A percentile compares a stretch with the other conserved stretches of the same genome.
Evolutionary conservation across 2,888 invertebrate genomes (phyloP).

Genomic region (Drosophila flavopinicola): DNA sequence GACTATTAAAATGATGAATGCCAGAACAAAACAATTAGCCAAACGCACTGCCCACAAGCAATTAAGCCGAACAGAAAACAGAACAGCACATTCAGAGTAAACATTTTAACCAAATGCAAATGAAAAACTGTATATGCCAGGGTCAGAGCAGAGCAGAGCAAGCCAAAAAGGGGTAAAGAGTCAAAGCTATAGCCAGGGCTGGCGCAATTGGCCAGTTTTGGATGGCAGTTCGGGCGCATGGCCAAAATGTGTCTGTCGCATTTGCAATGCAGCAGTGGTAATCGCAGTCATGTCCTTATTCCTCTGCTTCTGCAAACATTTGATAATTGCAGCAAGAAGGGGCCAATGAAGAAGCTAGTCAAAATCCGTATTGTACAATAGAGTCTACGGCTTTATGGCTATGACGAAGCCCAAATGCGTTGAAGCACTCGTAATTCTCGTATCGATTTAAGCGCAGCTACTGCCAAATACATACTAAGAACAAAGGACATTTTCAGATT

Average conservation of each 20-base stretch:
- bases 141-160: slow-evolving; percentile 5
- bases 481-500: slow-evolving; percentile 49
- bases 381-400: too few species aligned
- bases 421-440: slow-evolving; percentile 32
- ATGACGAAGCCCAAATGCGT: slow-evolving; percentile 59
- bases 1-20: slow-evolving; percentile 3
- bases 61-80: background rate
- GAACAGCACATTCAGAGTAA: slow-evolving; percentile 1
- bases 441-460: slow-evolving; percentile 62
- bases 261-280: slow-evolving; percentile 64
- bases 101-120: slow-evolving; percentile 9
- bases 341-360: background rate
- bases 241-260: slow-evolving; percentile 69
- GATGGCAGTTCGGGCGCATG: slow-evolving; percentile 49
- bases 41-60: slow-evolving; percentile 31
- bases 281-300: slow-evolving; percentile 45
- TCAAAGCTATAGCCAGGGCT: slow-evolving; percentile 8
- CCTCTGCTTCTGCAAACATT: slow-evolving; percentile 48
- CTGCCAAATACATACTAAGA: slow-evolving; percentile 36
- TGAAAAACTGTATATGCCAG: slow-evolving; percentile 20
- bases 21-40: slow-evolving; percentile 38
- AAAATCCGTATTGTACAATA: too few species aligned
- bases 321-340: slow-evolving; percentile 54
- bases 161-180: background rate
- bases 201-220: slow-evolving; percentile 62